phyloP scores from a whole-genome alignment of 2,113 vertebrate species.

The Paramormyrops kingsleyae region DNA sequence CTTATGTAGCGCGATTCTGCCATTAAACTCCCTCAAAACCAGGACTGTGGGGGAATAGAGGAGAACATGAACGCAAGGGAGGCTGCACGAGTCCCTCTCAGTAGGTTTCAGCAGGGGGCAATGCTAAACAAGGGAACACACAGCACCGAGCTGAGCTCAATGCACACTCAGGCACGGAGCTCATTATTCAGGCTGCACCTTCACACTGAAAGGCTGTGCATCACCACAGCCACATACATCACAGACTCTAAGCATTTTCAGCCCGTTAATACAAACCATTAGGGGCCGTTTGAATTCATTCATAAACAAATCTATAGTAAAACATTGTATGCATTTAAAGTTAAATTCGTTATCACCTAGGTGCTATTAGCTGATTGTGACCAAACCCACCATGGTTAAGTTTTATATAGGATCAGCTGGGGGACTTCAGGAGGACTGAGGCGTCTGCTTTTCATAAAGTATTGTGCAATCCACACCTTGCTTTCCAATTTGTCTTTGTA shows the following conservation, averaged over 20 bases:
- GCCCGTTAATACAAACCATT: background rate
- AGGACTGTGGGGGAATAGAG: background rate
- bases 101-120: conserved; percentile 64
- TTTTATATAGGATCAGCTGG: background rate
- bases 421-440: background rate
- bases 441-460: background rate
- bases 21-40: background rate
- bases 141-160: background rate
- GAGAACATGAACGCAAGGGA: background rate
- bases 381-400: background rate
- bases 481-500: background rate
- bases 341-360: background rate
- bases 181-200: background rate
- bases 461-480: background rate
- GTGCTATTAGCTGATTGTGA: background rate
- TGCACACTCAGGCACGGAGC: background rate
- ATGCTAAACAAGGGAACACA: conserved; percentile 51
- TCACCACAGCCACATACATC: background rate
- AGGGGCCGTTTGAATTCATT: background rate
- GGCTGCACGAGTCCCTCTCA: conserved; percentile 32
- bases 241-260: background rate
- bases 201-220: background rate
- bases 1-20: background rate
- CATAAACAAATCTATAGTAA: background rate
- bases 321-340: background rate